Conservation (phyloP, 2,888 invertebrate genomes). For the Oscheius onirici region DNA sequence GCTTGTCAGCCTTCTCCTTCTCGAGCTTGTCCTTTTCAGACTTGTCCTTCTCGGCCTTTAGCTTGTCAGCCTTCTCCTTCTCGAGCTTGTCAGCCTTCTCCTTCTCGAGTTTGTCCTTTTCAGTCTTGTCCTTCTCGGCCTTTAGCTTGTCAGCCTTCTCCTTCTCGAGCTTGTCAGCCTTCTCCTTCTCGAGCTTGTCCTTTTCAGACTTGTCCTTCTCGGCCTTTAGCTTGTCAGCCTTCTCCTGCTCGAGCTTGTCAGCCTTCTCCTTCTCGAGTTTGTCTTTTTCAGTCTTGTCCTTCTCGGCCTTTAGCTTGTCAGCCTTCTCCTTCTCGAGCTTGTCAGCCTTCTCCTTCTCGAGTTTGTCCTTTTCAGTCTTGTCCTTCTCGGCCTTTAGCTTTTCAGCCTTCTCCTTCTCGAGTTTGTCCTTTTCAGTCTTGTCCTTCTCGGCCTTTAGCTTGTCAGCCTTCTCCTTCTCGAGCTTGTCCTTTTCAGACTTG, state of each 20-base stretch:
- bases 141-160: no score
- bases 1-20: background rate
- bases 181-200: background rate
- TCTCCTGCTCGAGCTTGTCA: no score
- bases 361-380: background rate
- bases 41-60: background rate
- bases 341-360: background rate
- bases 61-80: background rate
- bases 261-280: background rate
- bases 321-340: background rate
- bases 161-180: background rate
- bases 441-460: no score
- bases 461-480: background rate
- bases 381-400: constrained; percentile 2
- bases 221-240: no score
- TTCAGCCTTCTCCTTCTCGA: no score
- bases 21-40: background rate
- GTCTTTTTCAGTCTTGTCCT: background rate
- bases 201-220: background rate
- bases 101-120: background rate
- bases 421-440: no score
- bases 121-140: background rate
- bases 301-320: background rate
- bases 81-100: background rate
- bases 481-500: background rate